Evolutionary conservation across 2,113 vertebrate species (phyloP).

Genomic region (Coregonus clupeaformis): DNA sequence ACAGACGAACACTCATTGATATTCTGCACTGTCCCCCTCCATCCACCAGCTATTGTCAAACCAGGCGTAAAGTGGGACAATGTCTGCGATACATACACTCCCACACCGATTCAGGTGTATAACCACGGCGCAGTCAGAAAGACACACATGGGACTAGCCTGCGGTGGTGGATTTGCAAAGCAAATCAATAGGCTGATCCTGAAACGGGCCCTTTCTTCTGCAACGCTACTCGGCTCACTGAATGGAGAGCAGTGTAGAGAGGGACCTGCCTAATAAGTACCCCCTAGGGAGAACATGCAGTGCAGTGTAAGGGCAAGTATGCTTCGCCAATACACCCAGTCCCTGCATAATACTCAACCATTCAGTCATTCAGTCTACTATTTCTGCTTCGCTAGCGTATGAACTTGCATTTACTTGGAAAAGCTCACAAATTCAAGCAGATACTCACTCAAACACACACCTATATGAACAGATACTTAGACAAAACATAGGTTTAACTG

Average conservation of each 20-base stretch:
- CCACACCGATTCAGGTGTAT: conserved; percentile 2
- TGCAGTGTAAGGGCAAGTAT: not conserved
- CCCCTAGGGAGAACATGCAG: not conserved
- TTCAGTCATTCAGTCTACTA: no score
- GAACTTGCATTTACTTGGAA: not conserved
- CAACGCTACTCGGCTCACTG: not conserved
- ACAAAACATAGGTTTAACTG: not conserved
- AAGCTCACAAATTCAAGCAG: conserved; percentile 6
- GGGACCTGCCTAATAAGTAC: not conserved
- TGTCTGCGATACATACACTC: conserved; percentile 11
- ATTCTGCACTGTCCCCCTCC: conserved; percentile 15
- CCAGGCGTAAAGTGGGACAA: conserved; percentile 40
- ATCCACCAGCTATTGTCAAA: conserved; percentile 24
- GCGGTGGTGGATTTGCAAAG: conserved; percentile 5
- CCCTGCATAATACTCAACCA: no score
- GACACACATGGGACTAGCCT: conserved; percentile 10
- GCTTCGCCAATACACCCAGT: no score
- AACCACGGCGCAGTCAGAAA: not conserved
- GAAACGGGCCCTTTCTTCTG: not conserved
- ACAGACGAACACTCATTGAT: conserved; percentile 19
- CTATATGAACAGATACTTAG: not conserved
- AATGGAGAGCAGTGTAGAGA: not conserved
- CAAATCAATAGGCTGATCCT: conserved; percentile 20
- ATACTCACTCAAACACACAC: conserved; percentile 3
- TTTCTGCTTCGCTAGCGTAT: no score